Base-by-base conservation (phyloP, 2,113 vertebrate species). In the Leucopsar rothschildi region DNA sequence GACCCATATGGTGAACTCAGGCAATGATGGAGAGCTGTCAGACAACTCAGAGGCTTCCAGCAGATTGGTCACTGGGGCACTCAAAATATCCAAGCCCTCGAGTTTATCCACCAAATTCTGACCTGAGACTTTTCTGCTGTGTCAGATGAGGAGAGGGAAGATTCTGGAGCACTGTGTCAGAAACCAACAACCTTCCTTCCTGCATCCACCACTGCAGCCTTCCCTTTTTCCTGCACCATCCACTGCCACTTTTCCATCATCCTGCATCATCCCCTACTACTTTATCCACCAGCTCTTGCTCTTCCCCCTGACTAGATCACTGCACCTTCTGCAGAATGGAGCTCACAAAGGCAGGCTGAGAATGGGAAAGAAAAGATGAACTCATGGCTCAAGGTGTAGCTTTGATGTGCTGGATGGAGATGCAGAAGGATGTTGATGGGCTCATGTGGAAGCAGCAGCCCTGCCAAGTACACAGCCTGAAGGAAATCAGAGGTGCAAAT, bases 271-370 rank as follows among this genome's bases (percentile, higher is more conserved):
- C 28, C 59, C 56, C n/a, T 12, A 49, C 28, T 2, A 16, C 27
- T 25, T 92, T 47, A 56, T 35, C 60, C 55, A 78, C 22, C 57
- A 90, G 55, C 60, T 81, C 88, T 76, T 31, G 44, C 66, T 72
- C 50, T 78, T 61, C 23, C 37, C 71, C 76, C 20, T 12, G 8
- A 64, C 90, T 82, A 80, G 35, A 33, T 35, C 92, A 77, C 68
- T 96, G 97, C 93, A 95, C 88, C 93, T 97, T 81, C 45, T n/a
- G 72, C 31, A 31, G 93, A 68, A 96, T 55, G 88, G 82, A 93
- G 69, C 84, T 93, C 76, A 95, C 94, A 87, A 93, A 89, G 78
- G 82, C 81, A 95, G 89, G 78, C 90, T 89, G 72, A 81, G 83
- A 76, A 96, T 55, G 84, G 73, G 75, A 88, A 91, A 72, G 57